Evolutionary conservation across 2,797 vertebrate species (phyloP).

Genomic region (Schizopygopsis malacanthus): DNA sequence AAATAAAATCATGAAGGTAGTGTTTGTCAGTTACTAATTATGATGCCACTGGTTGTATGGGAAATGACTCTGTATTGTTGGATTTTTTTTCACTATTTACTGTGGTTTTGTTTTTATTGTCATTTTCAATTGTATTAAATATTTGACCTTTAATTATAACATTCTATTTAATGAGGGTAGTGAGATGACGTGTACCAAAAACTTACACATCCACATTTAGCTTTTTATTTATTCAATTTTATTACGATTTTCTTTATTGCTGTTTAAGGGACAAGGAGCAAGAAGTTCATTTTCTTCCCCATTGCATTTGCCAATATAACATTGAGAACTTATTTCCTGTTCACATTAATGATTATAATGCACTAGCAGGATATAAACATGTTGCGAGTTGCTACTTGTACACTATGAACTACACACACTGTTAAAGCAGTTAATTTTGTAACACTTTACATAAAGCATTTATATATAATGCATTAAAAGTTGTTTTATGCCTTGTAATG

Average conservation of each 20-base stretch:
- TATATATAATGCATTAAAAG: too few species aligned
- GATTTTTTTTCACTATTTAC: not conserved
- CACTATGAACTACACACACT: not conserved
- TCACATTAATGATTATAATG: constrained; percentile 41
- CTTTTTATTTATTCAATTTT: not conserved
- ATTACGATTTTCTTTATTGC: not conserved
- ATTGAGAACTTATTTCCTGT: constrained; percentile 51
- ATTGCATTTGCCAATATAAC: constrained; percentile 10
- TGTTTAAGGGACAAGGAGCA: not conserved
- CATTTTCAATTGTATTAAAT: not conserved
- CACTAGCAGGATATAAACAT: constrained; percentile 12
- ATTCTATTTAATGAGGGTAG: not conserved
- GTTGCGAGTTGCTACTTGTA: not conserved
- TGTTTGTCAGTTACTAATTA: not conserved
- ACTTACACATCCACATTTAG: not conserved
- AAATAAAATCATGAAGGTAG: not conserved
- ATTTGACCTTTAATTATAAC: not conserved
- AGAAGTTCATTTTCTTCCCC: not conserved
- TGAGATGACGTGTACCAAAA: not conserved
- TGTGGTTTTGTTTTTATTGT: not conserved
- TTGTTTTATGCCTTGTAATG: too few species aligned
- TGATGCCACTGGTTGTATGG: not conserved
- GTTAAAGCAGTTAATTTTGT: not conserved
- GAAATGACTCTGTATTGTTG: not conserved
- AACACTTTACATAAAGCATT: not conserved